Evolutionary conservation across 1,140 invertebrate species (phyloP).

Genomic region (Zaprionus inermis): DNA sequence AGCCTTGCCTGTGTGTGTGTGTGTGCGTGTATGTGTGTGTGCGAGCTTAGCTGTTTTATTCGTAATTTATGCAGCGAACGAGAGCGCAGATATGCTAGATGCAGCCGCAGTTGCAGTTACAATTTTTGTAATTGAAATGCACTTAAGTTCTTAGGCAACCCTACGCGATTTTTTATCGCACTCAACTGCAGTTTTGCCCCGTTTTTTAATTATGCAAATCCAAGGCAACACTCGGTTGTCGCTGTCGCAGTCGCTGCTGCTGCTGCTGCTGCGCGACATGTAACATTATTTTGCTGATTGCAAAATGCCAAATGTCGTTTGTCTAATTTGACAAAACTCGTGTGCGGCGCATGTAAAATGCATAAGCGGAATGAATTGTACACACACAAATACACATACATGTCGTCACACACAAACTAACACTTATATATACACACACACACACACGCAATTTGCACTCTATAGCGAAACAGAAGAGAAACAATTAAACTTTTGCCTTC

Average conservation of each 20-base stretch:
- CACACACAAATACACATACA: conserved; percentile 8
- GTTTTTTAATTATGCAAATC: conserved; percentile 40
- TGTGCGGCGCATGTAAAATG: conserved; percentile 35
- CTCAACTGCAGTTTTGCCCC: background rate
- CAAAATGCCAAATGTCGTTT: conserved; percentile 68
- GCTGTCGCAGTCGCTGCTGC: conserved; percentile 48
- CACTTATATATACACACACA: background rate
- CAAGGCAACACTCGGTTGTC: conserved; percentile 20
- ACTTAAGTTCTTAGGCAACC: conserved; percentile 64
- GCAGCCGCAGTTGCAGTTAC: conserved; percentile 29
- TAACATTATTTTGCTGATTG: conserved; percentile 22
- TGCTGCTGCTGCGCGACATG: conserved; percentile 25
- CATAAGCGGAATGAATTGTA: conserved; percentile 42
- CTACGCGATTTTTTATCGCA: background rate
- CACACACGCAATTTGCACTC: background rate
- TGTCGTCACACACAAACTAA: background rate
- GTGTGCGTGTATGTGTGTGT: conserved; percentile 18
- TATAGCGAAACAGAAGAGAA: conserved; percentile 42
- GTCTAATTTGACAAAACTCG: conserved; percentile 65
- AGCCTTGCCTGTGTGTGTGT: conserved; percentile 46
- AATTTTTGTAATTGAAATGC: conserved; percentile 74
- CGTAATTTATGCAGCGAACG: conserved; percentile 61
- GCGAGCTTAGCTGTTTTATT: conserved; percentile 35
- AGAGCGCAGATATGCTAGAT: conserved; percentile 11
- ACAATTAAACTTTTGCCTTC: conserved; percentile 76